A percentile compares a stretch with the other conserved stretches of the same genome.
These are phyloP conservation scores for Druceiella hillmani DNA, from an alignment of 2,888 invertebrate genomes.

Conservation along the genomic window DNA sequence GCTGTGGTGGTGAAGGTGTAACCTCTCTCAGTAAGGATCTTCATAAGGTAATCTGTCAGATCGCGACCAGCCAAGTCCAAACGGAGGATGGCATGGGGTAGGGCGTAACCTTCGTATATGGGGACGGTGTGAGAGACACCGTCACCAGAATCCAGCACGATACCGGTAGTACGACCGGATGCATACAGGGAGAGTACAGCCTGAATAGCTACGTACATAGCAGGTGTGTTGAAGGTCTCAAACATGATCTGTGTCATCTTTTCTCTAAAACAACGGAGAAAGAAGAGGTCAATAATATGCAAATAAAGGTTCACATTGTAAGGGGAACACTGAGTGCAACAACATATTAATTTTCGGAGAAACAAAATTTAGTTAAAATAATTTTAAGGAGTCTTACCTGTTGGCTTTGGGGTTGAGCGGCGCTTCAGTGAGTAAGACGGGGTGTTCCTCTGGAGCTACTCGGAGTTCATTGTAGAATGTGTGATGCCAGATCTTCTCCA, in stretches of 20 bases:
- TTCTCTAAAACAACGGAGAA: no score
- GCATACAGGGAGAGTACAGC: constrained; percentile 79
- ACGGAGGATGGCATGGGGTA: constrained; percentile 58
- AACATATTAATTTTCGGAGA: no score
- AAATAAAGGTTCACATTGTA: no score
- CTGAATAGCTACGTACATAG: constrained; percentile 83
- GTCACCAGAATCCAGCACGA: constrained; percentile 82
- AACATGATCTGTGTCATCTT: constrained; percentile 79
- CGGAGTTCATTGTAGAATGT: constrained; percentile 89
- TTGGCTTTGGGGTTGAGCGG: constrained; percentile 77
- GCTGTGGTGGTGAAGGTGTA: constrained; percentile 63
- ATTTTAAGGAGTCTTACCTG: no score
- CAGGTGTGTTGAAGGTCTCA: constrained; percentile 59
- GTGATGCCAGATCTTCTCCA: constrained; percentile 94
- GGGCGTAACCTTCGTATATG: constrained; percentile 80
- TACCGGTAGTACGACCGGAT: constrained; percentile 85
- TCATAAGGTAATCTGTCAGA: constrained; percentile 56
- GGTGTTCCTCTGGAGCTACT: constrained; percentile 81
- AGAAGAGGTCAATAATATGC: no score
- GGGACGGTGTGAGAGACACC: constrained; percentile 87
- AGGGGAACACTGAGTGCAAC: no score
- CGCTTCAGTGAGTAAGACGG: constrained; percentile 73
- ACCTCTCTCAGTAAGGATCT: constrained; percentile 54
- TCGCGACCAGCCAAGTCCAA: constrained; percentile 57
- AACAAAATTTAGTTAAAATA: no score